Percentiles rank a stretch among this genome's conserved stretches.
Evolutionary conservation across 2,797 vertebrate genomes (phyloP).

Genomic region (Columba guinea): DNA sequence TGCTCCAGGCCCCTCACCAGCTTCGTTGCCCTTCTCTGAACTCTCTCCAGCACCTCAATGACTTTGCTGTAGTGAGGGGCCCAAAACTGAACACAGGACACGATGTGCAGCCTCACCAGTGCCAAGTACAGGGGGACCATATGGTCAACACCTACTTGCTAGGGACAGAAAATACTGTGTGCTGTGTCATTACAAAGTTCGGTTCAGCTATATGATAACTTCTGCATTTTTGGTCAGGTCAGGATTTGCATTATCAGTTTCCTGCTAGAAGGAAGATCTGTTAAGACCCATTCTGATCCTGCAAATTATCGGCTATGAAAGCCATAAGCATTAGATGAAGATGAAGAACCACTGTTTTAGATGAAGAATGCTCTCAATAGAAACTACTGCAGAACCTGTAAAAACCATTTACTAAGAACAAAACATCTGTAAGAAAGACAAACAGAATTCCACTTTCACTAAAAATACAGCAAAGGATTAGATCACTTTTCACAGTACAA

Average conservation of each 20-base stretch:
- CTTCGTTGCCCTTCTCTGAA: no score
- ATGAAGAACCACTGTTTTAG: background rate
- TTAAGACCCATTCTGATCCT: background rate
- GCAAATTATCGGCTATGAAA: background rate
- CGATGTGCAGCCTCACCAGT: background rate
- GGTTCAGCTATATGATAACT: background rate
- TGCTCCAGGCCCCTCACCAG: no score
- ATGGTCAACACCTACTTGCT: no score
- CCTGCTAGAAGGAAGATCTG: background rate
- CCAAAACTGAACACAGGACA: background rate
- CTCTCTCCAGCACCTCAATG: no score
- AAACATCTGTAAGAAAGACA: background rate
- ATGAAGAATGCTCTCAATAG: background rate
- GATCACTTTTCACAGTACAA: background rate
- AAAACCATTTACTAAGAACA: background rate
- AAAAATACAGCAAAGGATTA: background rate
- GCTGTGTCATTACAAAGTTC: no score
- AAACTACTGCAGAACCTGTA: background rate
- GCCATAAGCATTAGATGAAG: background rate
- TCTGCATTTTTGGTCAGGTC: background rate
- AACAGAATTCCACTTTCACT: background rate
- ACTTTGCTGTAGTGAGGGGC: no score
- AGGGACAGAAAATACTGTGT: background rate
- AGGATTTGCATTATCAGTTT: background rate
- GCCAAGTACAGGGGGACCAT: background rate